Base-by-base conservation (phyloP, 2,113 vertebrate genomes). In the Sterna hirundo region DNA sequence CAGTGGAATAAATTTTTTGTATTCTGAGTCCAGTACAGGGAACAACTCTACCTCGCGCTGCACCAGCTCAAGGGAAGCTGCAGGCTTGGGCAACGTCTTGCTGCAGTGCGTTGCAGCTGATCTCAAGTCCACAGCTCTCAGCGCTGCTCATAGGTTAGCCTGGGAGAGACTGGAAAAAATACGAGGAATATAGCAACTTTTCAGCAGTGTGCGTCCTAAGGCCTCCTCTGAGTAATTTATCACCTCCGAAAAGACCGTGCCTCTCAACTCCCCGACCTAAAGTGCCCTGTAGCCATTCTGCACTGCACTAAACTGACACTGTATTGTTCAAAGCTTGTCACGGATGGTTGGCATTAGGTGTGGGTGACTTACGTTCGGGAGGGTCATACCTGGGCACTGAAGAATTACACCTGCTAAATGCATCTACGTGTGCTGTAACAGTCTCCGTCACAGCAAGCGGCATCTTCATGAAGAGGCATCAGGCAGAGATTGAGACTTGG, bases 1-100 rank as follows among this genome's bases (percentile, higher is more conserved):
- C 47, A 91, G 36, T 25, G 54, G 32, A 89, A 92, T 91, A 61
- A 61, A 62, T 89, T 54, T 91, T 94, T 89, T 58, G 70, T 61
- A 30, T 70, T 82, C 57, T 61, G 65, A 65, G 70, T 65, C 47
- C 25, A 7, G 36, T 40, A 8, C 58, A 64, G 55, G 42, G 84
- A 91, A 65, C n/a, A 88, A 23, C 26, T 71, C 72, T 52, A 61
- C 38, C 61, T 95, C 58, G 38, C 11, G 17, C 74, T 72, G 86
- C 70, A 89, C 27, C 60, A 89, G 30, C 70, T 70, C 29, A 42
- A 51, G 52, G 46, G 84, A 66, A 42, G 40, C 65, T 69, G 83
- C 38, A 11, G 26, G 79, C 72, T 64, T 55, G 54, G 88, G 66
- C 69, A 92, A 32, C 8, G 3, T 36, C 64, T 90, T 61, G 58